These are phyloP conservation scores for Nematopogon swammerdamellus DNA, from an alignment of 2,888 invertebrate species.

Conservation along the genomic window DNA sequence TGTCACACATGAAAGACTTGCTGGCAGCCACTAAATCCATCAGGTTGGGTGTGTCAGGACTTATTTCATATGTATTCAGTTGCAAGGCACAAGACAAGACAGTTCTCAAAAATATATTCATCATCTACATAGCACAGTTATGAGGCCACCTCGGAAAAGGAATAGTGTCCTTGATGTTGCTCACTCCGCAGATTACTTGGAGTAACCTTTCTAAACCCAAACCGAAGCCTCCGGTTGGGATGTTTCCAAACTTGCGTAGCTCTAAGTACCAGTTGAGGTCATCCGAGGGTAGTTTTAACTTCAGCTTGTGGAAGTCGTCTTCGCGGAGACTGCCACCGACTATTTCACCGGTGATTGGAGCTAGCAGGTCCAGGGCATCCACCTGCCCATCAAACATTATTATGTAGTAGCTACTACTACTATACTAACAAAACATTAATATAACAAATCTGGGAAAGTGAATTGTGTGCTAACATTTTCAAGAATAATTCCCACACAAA, in stretches of 20 bases:
- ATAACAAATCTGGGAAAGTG: no score
- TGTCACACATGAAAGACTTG: no score
- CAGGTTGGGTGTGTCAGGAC: no score
- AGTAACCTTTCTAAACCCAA: slow-evolving; percentile 92
- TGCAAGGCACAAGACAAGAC: no score
- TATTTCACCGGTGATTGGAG: slow-evolving; percentile 88
- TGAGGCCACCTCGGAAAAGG: slow-evolving; percentile 95
- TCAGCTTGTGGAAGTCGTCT: slow-evolving; percentile 63
- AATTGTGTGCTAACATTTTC: no score
- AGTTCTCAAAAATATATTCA: neutral
- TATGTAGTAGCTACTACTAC: no score
- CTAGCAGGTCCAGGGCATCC: slow-evolving; percentile 82
- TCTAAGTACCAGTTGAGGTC: slow-evolving; percentile 84
- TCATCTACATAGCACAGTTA: slow-evolving; percentile 66
- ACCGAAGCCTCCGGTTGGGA: slow-evolving; percentile 93
- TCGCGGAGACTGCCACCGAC: slow-evolving; percentile 95
- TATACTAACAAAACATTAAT: no score
- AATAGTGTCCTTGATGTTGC: slow-evolving; percentile 90
- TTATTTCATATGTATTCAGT: no score
- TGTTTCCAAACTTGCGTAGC: slow-evolving; percentile 81
- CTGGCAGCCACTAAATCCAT: no score
- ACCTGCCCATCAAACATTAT: slow-evolving; percentile 50
- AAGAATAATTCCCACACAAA: no score
- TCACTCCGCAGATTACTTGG: slow-evolving; percentile 75
- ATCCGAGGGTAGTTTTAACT: slow-evolving; percentile 58